A percentile compares a stretch with the other conserved stretches of the same genome.
These are phyloP conservation scores for Spongilla lacustris DNA, from an alignment of 37 sponge, comb jelly and placozoan species.

Conservation along the genomic window DNA sequence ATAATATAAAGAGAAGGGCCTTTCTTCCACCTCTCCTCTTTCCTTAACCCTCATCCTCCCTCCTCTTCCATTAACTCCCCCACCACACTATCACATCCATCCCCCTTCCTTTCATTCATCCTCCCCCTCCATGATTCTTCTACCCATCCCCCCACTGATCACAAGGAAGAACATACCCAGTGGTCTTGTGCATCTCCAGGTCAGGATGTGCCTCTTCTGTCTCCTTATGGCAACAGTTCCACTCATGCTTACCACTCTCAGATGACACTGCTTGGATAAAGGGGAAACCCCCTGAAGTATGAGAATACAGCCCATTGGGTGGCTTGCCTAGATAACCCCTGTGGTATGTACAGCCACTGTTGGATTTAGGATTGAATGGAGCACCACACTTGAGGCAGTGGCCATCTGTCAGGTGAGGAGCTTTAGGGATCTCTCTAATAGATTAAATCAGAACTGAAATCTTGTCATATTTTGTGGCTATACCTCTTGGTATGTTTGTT, in stretches of 20 bases:
- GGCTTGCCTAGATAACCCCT: constrained; percentile 25
- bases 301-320: background rate
- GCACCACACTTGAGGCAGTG: constrained; percentile 18
- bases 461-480: too few species aligned
- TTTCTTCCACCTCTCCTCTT: too few species aligned
- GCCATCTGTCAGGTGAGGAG: background rate
- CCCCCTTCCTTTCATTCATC: too few species aligned
- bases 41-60: too few species aligned
- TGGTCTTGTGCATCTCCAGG: too few species aligned
- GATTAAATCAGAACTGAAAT: background rate
- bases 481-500: too few species aligned
- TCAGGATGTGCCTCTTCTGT: background rate
- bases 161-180: background rate
- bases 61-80: too few species aligned
- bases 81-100: background rate
- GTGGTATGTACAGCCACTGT: constrained; percentile 14
- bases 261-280: background rate
- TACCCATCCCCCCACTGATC: too few species aligned
- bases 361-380: background rate
- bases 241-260: constrained; percentile 7
- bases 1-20: background rate
- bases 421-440: background rate
- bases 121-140: too few species aligned
- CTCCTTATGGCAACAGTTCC: constrained; percentile 15
- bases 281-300: background rate